A percentile compares a stretch with the other conserved stretches of the same genome.
These are phyloP conservation scores for Nephrotoma guestfalica DNA, from an alignment of 2,888 invertebrate genomes.

Conservation along the genomic window DNA sequence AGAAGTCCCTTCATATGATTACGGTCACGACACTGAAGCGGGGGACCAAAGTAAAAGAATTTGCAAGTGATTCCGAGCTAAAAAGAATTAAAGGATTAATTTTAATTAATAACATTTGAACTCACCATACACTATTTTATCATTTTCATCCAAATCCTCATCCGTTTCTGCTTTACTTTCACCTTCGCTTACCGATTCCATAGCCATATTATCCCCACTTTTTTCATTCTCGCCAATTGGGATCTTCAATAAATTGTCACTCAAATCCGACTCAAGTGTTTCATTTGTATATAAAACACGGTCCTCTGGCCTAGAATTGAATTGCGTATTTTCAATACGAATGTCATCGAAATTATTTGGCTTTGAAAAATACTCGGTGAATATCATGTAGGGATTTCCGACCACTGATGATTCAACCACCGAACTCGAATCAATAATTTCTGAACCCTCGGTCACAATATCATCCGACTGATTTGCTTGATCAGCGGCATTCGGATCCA, in stretches of 20 bases:
- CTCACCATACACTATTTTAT: neutral
- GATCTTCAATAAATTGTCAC: neutral
- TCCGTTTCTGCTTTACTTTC: neutral
- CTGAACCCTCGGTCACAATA: neutral
- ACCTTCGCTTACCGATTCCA: neutral
- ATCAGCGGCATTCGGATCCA: neutral
- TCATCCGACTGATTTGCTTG: neutral
- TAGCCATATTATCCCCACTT: neutral
- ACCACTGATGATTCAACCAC: too few relatives aligned
- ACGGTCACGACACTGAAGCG: too few relatives aligned
- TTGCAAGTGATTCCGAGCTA: too few relatives aligned
- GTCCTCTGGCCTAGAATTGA: neutral
- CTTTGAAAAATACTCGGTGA: neutral
- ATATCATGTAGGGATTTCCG: neutral
- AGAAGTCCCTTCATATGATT: too few relatives aligned
- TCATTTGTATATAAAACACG: neutral
- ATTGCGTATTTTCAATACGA: neutral
- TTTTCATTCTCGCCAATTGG: neutral
- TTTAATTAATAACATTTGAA: neutral
- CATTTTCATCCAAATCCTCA: neutral
- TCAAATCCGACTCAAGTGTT: neutral
- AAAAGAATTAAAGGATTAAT: too few relatives aligned
- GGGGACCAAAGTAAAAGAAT: too few relatives aligned
- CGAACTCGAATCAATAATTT: neutral
- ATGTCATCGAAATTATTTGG: neutral